Evolutionary conservation across 2,797 vertebrate genomes (phyloP).

Genomic region (Fistularia tabacaria): DNA sequence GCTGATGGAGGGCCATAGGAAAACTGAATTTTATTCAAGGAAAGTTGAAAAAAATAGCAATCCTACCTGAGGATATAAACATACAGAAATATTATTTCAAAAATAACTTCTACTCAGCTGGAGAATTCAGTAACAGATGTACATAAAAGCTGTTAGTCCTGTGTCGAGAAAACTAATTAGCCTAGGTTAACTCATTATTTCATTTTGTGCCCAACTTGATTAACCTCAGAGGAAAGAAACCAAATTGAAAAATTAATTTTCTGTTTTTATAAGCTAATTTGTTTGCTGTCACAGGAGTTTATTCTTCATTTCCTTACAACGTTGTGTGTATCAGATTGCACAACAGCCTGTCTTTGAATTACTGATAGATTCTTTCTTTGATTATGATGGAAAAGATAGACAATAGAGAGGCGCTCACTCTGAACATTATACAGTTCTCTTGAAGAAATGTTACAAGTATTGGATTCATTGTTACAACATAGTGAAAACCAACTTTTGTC

Average conservation of each 20-base stretch:
- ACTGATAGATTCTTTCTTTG: too few species aligned
- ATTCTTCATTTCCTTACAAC: too few species aligned
- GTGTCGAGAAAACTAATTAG: slow-evolving; percentile 30
- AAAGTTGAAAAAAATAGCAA: too few species aligned
- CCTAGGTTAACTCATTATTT: slow-evolving; percentile 34
- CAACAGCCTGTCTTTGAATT: too few species aligned
- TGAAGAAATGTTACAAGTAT: background rate
- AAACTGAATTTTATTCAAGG: too few species aligned
- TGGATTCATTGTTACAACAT: slow-evolving; percentile 16
- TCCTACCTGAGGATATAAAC: too few species aligned
- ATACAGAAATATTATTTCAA: too few species aligned
- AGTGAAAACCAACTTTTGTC: slow-evolving; percentile 39
- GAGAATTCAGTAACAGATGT: slow-evolving; percentile 33
- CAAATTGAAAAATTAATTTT: slow-evolving; percentile 25
- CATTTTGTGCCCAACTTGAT: slow-evolving; percentile 27
- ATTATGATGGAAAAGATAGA: too few species aligned
- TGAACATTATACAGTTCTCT: too few species aligned
- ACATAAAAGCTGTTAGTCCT: slow-evolving; percentile 25
- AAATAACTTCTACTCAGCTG: slow-evolving; percentile 1
- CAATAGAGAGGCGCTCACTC: too few species aligned
- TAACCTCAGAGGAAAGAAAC: slow-evolving; percentile 22
- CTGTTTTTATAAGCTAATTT: slow-evolving; percentile 22
- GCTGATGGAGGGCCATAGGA: too few species aligned
- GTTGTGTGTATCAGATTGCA: too few species aligned
- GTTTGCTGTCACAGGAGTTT: slow-evolving; percentile 3